phyloP scores from a whole-genome alignment of 64 coral and sea anemone species.

The Montipora capricornis region DNA sequence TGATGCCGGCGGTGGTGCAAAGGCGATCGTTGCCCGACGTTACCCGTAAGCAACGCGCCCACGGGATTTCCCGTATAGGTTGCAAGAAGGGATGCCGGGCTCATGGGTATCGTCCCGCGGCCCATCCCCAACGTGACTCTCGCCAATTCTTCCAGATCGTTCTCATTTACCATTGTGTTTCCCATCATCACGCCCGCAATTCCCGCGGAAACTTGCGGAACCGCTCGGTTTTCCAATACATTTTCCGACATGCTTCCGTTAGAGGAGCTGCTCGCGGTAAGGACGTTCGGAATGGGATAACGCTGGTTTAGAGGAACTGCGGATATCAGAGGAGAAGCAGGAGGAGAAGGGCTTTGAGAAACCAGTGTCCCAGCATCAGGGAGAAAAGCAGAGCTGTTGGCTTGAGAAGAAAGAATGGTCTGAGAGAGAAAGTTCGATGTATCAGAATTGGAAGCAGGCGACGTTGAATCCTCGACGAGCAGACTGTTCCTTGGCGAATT shows the following conservation, averaged over 20 bases:
- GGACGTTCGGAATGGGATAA: constrained; percentile 76
- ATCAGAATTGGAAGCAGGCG: constrained; percentile 20
- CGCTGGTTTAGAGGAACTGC: constrained; percentile 86
- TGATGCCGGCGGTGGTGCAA: constrained; percentile 88
- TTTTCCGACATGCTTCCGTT: constrained; percentile 28
- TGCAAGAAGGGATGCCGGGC: constrained; percentile 59
- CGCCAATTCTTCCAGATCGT: constrained; percentile 80
- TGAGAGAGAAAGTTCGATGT: constrained; percentile 63
- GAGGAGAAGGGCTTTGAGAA: constrained; percentile 72
- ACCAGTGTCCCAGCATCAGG: constrained; percentile 52
- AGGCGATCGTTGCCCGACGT: constrained; percentile 30
- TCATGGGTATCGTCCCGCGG: constrained; percentile 23
- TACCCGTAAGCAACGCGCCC: constrained; percentile 38
- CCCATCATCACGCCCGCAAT: constrained; percentile 1
- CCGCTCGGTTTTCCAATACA: neutral
- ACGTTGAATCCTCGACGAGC: constrained; percentile 69
- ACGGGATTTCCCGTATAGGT: constrained; percentile 69
- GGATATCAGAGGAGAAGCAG: constrained; percentile 82
- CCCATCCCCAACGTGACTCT: constrained; percentile 54
- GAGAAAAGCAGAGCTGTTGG: constrained; percentile 51
- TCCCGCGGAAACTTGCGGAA: neutral
- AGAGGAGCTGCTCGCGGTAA: neutral
- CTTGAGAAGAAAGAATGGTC: constrained; percentile 36
- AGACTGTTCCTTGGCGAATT: constrained; percentile 80
- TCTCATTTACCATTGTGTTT: constrained; percentile 67